phyloP scores from a whole-genome alignment of 2,113 vertebrate genomes.

The Scatophagus argus region DNA sequence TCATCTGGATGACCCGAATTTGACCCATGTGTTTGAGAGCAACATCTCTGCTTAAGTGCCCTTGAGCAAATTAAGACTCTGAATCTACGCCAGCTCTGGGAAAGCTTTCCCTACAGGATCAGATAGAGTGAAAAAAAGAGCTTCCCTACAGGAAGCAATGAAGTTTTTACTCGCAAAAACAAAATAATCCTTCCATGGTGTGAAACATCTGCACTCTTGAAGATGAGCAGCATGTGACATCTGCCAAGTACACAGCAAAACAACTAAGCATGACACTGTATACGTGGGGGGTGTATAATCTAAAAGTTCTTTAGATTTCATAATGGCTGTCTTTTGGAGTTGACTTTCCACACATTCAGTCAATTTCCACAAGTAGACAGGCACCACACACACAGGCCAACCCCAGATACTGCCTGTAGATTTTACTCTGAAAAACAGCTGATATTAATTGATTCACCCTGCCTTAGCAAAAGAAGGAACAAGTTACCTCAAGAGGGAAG shows the following conservation, averaged over 20 bases:
- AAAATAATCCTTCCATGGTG: slow-evolving; percentile 2
- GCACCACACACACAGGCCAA: background rate
- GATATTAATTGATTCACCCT: slow-evolving; percentile 51
- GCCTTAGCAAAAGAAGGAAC: slow-evolving; percentile 29
- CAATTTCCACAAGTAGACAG: slow-evolving; percentile 18
- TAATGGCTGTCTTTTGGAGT: background rate
- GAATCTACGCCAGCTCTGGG: slow-evolving; percentile 4
- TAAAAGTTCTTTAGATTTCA: slow-evolving; percentile 23
- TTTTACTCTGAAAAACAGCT: slow-evolving; percentile 45
- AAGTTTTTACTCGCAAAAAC: slow-evolving; percentile 4
- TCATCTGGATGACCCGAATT: background rate
- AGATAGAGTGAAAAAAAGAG: slow-evolving; percentile 2
- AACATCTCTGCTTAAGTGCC: background rate
- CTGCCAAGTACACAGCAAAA: slow-evolving; percentile 14
- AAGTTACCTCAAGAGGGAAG: slow-evolving; percentile 40
- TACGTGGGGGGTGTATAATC: background rate
- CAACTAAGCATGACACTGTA: background rate
- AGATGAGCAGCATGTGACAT: slow-evolving; percentile 20
- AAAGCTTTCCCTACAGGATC: background rate
- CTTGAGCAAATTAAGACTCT: slow-evolving; percentile 25
- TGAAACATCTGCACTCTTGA: slow-evolving; percentile 31
- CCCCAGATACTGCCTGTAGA: slow-evolving; percentile 14
- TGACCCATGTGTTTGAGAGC: background rate
- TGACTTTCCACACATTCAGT: background rate
- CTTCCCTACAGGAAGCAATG: slow-evolving; percentile 8